Conservation (phyloP, 1,140 invertebrate species). For the Drosophila bocki region DNA sequence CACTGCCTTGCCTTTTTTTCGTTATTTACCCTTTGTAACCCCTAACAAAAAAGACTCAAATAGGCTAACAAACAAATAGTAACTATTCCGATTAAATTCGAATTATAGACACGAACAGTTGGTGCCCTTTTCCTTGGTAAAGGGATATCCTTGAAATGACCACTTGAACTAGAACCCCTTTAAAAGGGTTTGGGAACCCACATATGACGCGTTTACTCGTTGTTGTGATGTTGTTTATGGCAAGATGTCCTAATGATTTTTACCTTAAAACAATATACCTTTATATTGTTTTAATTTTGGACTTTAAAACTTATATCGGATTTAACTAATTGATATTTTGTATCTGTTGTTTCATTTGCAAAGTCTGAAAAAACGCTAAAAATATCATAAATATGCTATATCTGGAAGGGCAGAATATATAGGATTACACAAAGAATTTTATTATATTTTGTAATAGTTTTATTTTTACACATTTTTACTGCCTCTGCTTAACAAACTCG, state of each 20-base stretch:
- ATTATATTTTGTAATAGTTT: not conserved
- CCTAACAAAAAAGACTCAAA: conserved; percentile 24
- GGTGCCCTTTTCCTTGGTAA: conserved; percentile 25
- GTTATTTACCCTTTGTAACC: conserved; percentile 18
- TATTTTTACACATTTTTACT: not conserved
- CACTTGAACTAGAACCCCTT: conserved; percentile 54
- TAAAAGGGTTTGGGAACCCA: conserved; percentile 37
- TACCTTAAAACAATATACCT: too few species aligned
- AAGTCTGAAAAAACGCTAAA: not conserved
- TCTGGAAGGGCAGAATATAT: not conserved
- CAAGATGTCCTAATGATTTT: not conserved
- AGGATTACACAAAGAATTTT: not conserved
- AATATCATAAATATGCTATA: not conserved
- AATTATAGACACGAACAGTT: conserved; percentile 71
- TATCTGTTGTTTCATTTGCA: too few species aligned
- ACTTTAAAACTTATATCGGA: not conserved
- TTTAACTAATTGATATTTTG: too few species aligned
- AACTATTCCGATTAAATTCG: conserved; percentile 70
- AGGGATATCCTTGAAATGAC: conserved; percentile 47
- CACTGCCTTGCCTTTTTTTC: not conserved
- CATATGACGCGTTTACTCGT: conserved; percentile 46
- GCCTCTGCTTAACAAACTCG: too few species aligned
- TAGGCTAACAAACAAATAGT: conserved; percentile 63
- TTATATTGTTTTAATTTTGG: too few species aligned
- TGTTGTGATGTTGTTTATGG: conserved; percentile 48